Evolutionary conservation across 2,888 invertebrate species (phyloP).

Genomic region (Drosophila yooni): DNA sequence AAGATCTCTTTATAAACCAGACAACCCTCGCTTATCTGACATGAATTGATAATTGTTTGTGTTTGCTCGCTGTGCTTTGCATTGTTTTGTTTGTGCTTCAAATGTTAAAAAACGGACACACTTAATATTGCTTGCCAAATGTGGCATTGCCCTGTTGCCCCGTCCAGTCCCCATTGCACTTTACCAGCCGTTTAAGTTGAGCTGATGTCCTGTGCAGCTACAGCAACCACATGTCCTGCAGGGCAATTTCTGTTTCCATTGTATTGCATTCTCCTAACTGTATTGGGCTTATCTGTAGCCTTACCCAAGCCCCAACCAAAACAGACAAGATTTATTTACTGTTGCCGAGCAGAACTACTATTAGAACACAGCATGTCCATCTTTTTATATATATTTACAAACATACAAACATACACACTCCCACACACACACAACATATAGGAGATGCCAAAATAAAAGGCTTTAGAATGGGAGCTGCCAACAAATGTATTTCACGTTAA

Average conservation of each 20-base stretch:
- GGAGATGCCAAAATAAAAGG: conserved; percentile 9
- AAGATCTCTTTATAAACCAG: neutral
- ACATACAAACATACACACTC: neutral
- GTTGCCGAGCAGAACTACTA: conserved; percentile 46
- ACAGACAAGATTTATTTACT: conserved; percentile 58
- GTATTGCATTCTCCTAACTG: conserved; percentile 41
- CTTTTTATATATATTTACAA: conserved; percentile 10
- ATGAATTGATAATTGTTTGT: conserved; percentile 31
- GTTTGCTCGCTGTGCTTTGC: conserved; percentile 8
- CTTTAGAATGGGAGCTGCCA: conserved; percentile 18
- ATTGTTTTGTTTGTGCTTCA: conserved; percentile 62
- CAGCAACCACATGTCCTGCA: conserved; percentile 52
- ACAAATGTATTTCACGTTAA: conserved; percentile 52
- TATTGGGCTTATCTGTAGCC: conserved; percentile 52
- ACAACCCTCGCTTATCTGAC: conserved; percentile 26
- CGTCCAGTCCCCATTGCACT: conserved; percentile 33
- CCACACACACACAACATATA: conserved; percentile 4
- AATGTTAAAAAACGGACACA: conserved; percentile 65
- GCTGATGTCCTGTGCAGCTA: conserved; percentile 42
- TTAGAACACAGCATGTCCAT: conserved; percentile 46
- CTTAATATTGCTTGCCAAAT: conserved; percentile 69
- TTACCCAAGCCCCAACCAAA: conserved; percentile 51
- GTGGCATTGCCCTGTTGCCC: conserved; percentile 23
- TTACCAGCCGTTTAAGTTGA: conserved; percentile 48
- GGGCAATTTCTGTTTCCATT: conserved; percentile 64